A percentile compares a stretch with the other conserved stretches of the same genome.
Conservation (phyloP, 2,797 vertebrate genomes). For the Thamnophis elegans region DNA sequence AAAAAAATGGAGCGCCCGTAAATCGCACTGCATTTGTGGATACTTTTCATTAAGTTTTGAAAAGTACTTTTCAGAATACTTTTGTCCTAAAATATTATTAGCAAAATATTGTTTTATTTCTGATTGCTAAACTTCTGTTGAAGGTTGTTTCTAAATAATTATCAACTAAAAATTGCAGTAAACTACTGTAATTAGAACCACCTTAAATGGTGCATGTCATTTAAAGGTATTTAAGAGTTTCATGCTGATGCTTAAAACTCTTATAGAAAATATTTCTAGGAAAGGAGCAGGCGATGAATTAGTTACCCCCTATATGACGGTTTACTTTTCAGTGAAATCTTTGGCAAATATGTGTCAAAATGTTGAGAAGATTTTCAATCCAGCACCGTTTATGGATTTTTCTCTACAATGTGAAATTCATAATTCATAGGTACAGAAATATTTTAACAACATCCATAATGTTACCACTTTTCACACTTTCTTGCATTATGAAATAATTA, state of each 20-base stretch:
- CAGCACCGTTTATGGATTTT: not conserved
- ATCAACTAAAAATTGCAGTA: conserved; percentile 15
- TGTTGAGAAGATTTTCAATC: conserved; percentile 13
- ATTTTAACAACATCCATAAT: conserved; percentile 45
- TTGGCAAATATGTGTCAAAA: conserved; percentile 26
- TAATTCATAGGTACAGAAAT: conserved; percentile 24
- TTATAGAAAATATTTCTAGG: conserved; percentile 11
- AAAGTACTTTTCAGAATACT: conserved; percentile 18
- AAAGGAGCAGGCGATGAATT: conserved; percentile 23
- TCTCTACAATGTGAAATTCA: conserved; percentile 32
- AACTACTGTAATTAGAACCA: conserved; percentile 19
- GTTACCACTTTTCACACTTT: not conserved
- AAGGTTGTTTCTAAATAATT: conserved; percentile 6
- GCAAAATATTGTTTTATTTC: conserved; percentile 32
- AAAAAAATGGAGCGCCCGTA: not conserved
- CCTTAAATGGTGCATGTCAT: conserved; percentile 15
- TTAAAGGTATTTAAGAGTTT: conserved; percentile 29
- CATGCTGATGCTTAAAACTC: conserved; percentile 36
- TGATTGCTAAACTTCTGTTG: not conserved
- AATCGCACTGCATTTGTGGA: not conserved
- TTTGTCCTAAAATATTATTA: conserved; percentile 36
- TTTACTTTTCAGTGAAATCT: conserved; percentile 42
- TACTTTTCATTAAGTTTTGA: not conserved
- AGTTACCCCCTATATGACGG: conserved; percentile 19
- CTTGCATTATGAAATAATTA: conserved; percentile 31